Evolutionary conservation across 2,888 invertebrate genomes (phyloP).

Genomic region (Cephus sareptanus): DNA sequence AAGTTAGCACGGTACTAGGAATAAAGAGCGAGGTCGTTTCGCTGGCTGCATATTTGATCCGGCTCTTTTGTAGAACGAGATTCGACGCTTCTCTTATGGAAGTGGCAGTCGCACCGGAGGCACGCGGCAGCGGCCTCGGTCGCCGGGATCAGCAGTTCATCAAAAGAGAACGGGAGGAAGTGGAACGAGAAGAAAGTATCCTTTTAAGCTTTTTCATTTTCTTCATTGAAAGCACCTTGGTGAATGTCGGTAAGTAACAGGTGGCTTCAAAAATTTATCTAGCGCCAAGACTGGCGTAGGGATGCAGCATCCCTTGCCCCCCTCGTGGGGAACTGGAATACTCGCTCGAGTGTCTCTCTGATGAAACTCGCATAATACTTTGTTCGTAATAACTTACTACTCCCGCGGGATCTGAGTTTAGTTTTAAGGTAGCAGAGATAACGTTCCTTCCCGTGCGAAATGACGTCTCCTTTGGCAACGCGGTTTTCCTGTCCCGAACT

Average conservation of each 20-base stretch:
- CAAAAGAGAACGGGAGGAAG: background rate
- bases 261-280: slow-evolving; percentile 52
- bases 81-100: background rate
- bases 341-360: background rate
- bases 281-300: background rate
- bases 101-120: background rate
- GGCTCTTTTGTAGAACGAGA: background rate
- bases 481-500: background rate
- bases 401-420: background rate
- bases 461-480: no score
- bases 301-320: background rate
- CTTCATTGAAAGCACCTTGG: background rate
- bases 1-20: background rate
- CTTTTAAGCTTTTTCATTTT: background rate
- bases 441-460: no score
- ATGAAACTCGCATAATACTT: background rate
- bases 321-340: background rate
- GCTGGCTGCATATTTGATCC: background rate
- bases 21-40: background rate
- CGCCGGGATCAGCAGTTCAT: background rate
- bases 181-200: background rate
- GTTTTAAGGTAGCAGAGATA: background rate
- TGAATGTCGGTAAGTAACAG: slow-evolving; percentile 37
- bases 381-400: background rate
- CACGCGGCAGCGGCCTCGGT: background rate